Evolutionary conservation across 1,140 invertebrate species (phyloP).

Genomic region (Hypsibius dujardini): DNA sequence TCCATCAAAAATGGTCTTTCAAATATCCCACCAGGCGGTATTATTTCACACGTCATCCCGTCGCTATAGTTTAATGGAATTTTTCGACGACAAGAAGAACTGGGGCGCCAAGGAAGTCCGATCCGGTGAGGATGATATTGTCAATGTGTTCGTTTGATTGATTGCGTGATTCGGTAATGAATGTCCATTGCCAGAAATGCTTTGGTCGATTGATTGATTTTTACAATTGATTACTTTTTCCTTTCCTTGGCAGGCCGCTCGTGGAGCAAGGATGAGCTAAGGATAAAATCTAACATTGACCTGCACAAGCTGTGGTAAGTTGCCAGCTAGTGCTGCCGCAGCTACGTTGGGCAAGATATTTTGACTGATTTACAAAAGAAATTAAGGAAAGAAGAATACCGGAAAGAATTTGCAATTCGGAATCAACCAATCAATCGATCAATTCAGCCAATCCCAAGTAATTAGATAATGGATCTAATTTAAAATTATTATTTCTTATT

Average conservation of each 20-base stretch:
- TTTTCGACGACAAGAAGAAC: constrained; percentile 75
- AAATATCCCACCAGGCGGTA: no score
- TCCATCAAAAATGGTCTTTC: no score
- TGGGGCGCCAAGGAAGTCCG: constrained; percentile 59
- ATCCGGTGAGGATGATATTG: constrained; percentile 37
- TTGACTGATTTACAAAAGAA: no score
- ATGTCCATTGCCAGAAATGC: no score
- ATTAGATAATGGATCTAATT: no score
- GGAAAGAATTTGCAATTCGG: neutral
- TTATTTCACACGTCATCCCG: constrained; percentile 15
- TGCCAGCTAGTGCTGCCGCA: neutral
- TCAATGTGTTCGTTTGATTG: no score
- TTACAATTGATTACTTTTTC: constrained; percentile 6
- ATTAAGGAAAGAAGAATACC: neutral
- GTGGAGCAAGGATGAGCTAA: constrained; percentile 74
- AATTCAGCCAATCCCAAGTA: no score
- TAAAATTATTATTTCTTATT: no score
- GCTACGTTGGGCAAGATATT: no score
- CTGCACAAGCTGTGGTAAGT: constrained; percentile 87
- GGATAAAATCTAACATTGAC: constrained; percentile 85
- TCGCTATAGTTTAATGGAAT: constrained; percentile 48
- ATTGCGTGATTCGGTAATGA: no score
- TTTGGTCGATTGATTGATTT: constrained; percentile 6
- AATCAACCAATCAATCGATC: no score
- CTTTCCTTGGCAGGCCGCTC: constrained; percentile 43